phyloP scores from a whole-genome alignment of 1,140 invertebrate genomes.

The Antheraea mylitta region DNA sequence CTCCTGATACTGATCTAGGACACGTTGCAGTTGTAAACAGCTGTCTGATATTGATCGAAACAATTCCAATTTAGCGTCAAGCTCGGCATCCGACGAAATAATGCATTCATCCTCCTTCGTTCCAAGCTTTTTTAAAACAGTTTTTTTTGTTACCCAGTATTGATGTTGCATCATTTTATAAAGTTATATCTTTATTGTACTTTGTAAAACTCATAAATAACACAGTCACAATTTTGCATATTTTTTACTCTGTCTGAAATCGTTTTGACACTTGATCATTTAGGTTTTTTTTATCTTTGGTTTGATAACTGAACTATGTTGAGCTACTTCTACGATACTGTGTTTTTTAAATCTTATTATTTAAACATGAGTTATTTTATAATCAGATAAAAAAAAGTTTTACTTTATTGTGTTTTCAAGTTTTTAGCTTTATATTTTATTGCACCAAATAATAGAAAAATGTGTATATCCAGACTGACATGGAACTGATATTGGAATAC shows the following conservation, averaged over 20 bases:
- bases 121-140: constrained; percentile 95
- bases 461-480: too few species aligned
- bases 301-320: too few species aligned
- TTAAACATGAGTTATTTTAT: too few species aligned
- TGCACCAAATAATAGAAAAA: too few species aligned
- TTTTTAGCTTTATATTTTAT: too few species aligned
- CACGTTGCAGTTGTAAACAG: constrained; percentile 91
- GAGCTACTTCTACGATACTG: too few species aligned
- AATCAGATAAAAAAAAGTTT: too few species aligned
- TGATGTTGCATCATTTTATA: constrained; percentile 92
- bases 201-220: background rate
- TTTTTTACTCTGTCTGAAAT: background rate
- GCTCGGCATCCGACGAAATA: constrained; percentile 95
- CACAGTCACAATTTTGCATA: background rate
- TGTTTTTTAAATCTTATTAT: too few species aligned
- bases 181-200: background rate
- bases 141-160: constrained; percentile 99
- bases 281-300: too few species aligned
- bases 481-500: too few species aligned
- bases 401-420: too few species aligned
- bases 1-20: constrained; percentile 97
- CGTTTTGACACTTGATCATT: background rate
- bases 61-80: constrained; percentile 98
- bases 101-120: constrained; percentile 99
- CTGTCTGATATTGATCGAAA: constrained; percentile 97